Conservation (phyloP, 2,888 invertebrate species). For the Drosophila nr. fundita region DNA sequence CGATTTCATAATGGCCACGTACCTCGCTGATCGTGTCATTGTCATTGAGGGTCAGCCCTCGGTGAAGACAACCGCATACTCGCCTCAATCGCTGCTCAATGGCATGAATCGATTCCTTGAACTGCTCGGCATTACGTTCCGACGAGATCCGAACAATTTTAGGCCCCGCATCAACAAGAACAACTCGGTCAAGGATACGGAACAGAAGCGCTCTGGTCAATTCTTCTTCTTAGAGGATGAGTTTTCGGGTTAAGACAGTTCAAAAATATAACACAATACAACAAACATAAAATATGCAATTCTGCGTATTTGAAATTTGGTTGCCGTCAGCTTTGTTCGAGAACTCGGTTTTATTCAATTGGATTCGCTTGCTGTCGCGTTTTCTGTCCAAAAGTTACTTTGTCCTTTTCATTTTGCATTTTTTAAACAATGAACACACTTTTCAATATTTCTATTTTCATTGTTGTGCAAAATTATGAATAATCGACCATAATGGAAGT, state of each 20-base stretch:
- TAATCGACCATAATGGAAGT: constrained; percentile 44
- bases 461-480: constrained; percentile 56
- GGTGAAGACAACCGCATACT: constrained; percentile 93
- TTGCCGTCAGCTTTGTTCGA: constrained; percentile 52
- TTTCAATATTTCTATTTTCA: constrained; percentile 59
- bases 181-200: constrained; percentile 98
- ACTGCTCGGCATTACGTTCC: constrained; percentile 97
- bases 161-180: constrained; percentile 99
- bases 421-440: constrained; percentile 47
- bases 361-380: constrained; percentile 29
- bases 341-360: constrained; percentile 34
- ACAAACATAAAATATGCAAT: constrained; percentile 22
- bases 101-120: constrained; percentile 99
- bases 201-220: constrained; percentile 98
- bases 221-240: constrained; percentile 99
- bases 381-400: constrained; percentile 33
- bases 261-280: constrained; percentile 1
- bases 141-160: constrained; percentile 99
- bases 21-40: constrained; percentile 98
- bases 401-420: constrained; percentile 50
- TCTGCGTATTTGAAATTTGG: constrained; percentile 33
- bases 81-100: constrained; percentile 96
- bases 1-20: constrained; percentile 99
- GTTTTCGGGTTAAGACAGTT: constrained; percentile 39
- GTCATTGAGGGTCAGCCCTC: constrained; percentile 99